Conservation (phyloP, 2,888 invertebrate species). For the Pterostichus madidus region DNA sequence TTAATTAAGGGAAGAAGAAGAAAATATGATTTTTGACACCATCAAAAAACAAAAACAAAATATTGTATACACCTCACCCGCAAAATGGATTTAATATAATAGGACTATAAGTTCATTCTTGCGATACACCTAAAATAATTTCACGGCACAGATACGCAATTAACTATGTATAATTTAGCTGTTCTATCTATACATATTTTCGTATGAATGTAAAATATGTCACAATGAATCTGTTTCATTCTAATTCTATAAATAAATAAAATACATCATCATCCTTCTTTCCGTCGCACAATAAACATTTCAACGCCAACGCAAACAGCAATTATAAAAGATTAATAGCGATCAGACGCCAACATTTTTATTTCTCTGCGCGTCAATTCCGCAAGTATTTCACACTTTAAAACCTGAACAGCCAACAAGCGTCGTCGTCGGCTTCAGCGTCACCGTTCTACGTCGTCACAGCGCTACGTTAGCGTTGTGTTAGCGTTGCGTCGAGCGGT, state of each 20-base stretch:
- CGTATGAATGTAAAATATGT: background rate
- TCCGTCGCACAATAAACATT: constrained; percentile 13
- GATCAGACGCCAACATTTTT: constrained; percentile 43
- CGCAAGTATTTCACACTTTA: constrained; percentile 23
- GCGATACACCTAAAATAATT: no score
- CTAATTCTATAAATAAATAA: constrained; percentile 15
- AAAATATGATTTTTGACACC: no score
- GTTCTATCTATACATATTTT: no score
- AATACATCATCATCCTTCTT: constrained; percentile 13
- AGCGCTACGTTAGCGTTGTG: background rate
- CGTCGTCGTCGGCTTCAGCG: background rate
- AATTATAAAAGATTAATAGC: constrained; percentile 48
- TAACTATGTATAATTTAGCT: no score
- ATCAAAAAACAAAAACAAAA: no score
- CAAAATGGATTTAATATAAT: no score
- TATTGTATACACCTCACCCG: no score
- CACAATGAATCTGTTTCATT: constrained; percentile 26
- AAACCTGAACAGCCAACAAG: background rate
- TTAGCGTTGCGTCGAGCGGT: background rate
- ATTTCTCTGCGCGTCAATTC: constrained; percentile 33
- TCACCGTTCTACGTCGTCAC: background rate
- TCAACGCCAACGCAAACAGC: constrained; percentile 38
- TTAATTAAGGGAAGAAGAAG: no score
- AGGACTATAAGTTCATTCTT: no score
- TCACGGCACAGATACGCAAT: no score